Evolutionary conservation across 30 jellyfish, hydroid and myxozoan genomes (phyloP), one percentile per base, ranked within the genome.

Genomic region (Aurelia sp.): DNA sequence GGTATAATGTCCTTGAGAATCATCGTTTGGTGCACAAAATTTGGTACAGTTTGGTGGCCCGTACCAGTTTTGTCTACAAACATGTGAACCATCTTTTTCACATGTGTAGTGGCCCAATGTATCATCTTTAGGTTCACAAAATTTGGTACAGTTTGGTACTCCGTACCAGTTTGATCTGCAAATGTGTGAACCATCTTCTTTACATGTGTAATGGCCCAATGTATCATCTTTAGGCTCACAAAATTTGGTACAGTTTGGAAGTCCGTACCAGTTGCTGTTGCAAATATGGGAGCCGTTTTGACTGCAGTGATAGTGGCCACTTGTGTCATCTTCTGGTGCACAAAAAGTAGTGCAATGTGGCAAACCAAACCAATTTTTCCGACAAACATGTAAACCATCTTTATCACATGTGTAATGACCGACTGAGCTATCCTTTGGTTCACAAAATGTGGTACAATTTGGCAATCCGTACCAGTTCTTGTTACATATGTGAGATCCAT

Each of bases 381-480:
- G 3, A 19, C 90, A 79, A 65, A 65, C 40, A 3, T 62, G 62
- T 40, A 63, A 4, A n/a, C 90, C 90, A 48, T 79, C 33, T 3
- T n/a, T 9, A 13, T 8, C 33, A 44, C 90, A 79, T 3, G 21
- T 59, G 47, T 41, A 82, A 20, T 82, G 86, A 4, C 92, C 92
- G 23, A 44, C 9, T 10, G 15, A 2, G 10, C 10, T 13, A 13
- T 44, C 16, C 3, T 3, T 44, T 44, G 55, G 0, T 13, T 44
- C 15, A 66, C 95, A 86, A 50, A 51, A 66, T 19, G 48, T 71
- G 23, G 95, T 86, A 40, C 95, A 86, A 20, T 75, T 86, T 52
- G 22, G 55, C 1, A 7, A 4, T 9, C 95, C 95, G 41, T 15
- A 86, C 52, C 71, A 86, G 16, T 86, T 51, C 4, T 35, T 44